phyloP scores from a whole-genome alignment of 2,797 vertebrate species.

The Ciconia nigra region DNA sequence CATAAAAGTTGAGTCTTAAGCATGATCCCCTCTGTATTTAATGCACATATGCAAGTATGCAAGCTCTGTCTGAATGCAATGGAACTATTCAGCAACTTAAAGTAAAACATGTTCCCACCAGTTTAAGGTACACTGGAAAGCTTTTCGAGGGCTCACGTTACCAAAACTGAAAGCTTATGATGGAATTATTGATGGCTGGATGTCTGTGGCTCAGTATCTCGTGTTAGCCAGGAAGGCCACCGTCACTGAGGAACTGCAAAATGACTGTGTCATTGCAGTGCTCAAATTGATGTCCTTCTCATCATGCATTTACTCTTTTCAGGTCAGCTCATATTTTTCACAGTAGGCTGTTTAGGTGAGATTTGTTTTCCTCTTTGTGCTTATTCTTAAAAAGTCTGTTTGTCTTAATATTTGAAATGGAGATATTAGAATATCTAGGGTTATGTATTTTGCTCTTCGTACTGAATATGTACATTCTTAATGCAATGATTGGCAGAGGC shows the following conservation, averaged over 20 bases:
- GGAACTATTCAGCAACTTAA: background rate
- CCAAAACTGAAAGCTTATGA: background rate
- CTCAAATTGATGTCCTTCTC: background rate
- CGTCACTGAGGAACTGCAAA: background rate
- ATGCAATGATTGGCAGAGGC: background rate
- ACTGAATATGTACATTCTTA: background rate
- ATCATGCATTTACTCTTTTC: background rate
- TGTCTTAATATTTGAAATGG: background rate
- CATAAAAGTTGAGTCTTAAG: background rate
- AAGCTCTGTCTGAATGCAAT: background rate
- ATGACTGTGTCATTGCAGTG: background rate
- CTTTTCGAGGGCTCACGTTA: background rate
- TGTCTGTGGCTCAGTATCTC: background rate
- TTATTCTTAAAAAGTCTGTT: background rate
- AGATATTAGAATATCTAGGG: background rate
- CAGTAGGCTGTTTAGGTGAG: background rate
- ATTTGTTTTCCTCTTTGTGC: background rate
- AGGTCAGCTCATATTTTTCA: background rate
- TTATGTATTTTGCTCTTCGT: background rate
- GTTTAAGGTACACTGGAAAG: background rate
- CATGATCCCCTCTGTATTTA: background rate
- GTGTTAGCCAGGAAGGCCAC: background rate
- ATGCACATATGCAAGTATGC: rapidly evolving
- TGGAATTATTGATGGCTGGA: background rate
- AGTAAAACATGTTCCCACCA: background rate